These are phyloP conservation scores for Dinoponera quadriceps DNA, from an alignment of 1,140 invertebrate genomes.

Conservation along the genomic window DNA sequence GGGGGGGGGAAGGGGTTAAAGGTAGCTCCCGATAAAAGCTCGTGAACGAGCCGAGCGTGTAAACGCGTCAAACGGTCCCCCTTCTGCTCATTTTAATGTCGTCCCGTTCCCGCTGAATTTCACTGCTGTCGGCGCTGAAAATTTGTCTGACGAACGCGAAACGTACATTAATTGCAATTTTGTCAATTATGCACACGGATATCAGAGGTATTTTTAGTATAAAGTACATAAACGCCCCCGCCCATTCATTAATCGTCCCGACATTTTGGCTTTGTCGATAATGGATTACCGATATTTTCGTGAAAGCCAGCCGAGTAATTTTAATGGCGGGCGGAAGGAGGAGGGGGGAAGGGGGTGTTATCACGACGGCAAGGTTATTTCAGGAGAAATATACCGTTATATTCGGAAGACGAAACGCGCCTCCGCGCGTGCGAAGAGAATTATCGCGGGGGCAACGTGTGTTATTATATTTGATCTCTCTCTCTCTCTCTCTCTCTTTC, in stretches of 20 bases:
- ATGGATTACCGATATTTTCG: constrained; percentile 23
- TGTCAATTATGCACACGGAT: constrained; percentile 28
- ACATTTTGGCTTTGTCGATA: constrained; percentile 30
- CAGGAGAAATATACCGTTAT: not conserved
- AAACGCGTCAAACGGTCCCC: not conserved
- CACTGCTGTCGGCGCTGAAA: constrained; percentile 12
- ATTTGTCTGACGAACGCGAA: constrained; percentile 35
- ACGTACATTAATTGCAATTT: constrained; percentile 47
- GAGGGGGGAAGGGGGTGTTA: not conserved
- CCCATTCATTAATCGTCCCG: constrained; percentile 39
- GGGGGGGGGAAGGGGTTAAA: too few relatives aligned
- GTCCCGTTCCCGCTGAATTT: constrained; percentile 13
- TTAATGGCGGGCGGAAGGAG: not conserved
- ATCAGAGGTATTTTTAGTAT: constrained; percentile 37
- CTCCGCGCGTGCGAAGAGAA: constrained; percentile 17
- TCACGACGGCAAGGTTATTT: constrained; percentile 2
- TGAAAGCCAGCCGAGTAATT: constrained; percentile 18
- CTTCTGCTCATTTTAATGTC: constrained; percentile 45
- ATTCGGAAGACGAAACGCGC: not conserved
- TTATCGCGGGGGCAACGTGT: constrained; percentile 14
- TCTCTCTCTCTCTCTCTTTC: not conserved
- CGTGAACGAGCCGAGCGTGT: not conserved
- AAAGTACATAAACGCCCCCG: constrained; percentile 39
- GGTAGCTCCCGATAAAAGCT: constrained; percentile 25
- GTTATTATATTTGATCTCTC: not conserved